Percentiles rank a stretch among this genome's conserved stretches.
Evolutionary conservation across 2,113 vertebrate species (phyloP).

Genomic region (Blennius ocellaris): DNA sequence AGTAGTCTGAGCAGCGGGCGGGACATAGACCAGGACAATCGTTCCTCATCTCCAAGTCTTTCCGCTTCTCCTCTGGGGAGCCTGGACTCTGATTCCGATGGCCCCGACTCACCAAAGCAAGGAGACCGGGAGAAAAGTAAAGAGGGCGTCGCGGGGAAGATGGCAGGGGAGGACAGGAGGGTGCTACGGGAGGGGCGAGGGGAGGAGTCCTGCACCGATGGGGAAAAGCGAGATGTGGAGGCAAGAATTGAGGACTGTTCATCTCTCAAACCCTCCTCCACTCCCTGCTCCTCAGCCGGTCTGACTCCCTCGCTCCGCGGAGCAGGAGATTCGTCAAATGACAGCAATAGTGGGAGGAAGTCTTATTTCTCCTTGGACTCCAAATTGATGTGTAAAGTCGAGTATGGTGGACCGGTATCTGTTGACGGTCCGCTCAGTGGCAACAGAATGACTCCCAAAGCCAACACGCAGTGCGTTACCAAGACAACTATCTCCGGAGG

Average conservation of each 20-base stretch:
- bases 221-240: slow-evolving; percentile 79
- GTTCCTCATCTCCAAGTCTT: slow-evolving; percentile 95
- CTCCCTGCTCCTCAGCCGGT: slow-evolving; percentile 77
- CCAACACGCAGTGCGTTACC: slow-evolving; percentile 74
- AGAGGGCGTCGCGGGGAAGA: slow-evolving; percentile 72
- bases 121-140: slow-evolving; percentile 80
- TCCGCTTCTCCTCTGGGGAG: slow-evolving; percentile 94
- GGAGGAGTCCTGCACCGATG: slow-evolving; percentile 74
- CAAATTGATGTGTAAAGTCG: slow-evolving; percentile 83
- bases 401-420: slow-evolving; percentile 66
- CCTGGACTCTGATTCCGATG: slow-evolving; percentile 96
- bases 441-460: slow-evolving; percentile 81
- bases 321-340: slow-evolving; percentile 72
- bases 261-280: slow-evolving; percentile 83
- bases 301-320: slow-evolving; percentile 75
- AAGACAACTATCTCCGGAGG: slow-evolving; percentile 77
- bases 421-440: slow-evolving; percentile 66
- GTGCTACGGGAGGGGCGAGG: slow-evolving; percentile 68
- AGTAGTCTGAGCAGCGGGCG: slow-evolving; percentile 95
- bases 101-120: slow-evolving; percentile 85
- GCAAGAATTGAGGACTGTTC: slow-evolving; percentile 80
- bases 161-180: slow-evolving; percentile 76
- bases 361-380: slow-evolving; percentile 83
- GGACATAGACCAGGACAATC: slow-evolving; percentile 99
- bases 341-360: slow-evolving; percentile 79